Evolutionary conservation across 2,888 invertebrate genomes (phyloP).

Genomic region (Hydriomena furcata): DNA sequence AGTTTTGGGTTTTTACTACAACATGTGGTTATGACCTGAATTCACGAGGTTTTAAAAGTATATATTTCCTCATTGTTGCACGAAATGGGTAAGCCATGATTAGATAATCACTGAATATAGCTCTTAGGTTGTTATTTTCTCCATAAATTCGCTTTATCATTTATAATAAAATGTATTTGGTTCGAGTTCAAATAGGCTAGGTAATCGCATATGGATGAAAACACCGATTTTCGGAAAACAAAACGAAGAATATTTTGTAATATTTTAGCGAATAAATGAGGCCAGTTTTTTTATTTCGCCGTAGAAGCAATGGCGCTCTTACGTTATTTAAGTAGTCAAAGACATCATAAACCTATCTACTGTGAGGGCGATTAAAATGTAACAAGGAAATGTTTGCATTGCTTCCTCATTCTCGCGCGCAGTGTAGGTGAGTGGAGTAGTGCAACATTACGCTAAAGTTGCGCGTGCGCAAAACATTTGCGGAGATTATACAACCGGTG

Average conservation of each 20-base stretch:
- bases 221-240: constrained; percentile 44
- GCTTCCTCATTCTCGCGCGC: constrained; percentile 72
- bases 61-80: not conserved
- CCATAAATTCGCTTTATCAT: constrained; percentile 3
- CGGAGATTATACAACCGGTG: constrained; percentile 60
- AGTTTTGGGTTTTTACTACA: not conserved
- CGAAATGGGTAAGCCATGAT: not conserved
- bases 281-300: constrained; percentile 22
- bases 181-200: constrained; percentile 61
- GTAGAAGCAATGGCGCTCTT: constrained; percentile 12
- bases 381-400: constrained; percentile 67
- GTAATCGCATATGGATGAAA: constrained; percentile 53
- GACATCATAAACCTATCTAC: constrained; percentile 34
- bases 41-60: too few species aligned
- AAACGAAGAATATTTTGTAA: constrained; percentile 44
- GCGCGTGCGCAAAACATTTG: constrained; percentile 45
- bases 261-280: constrained; percentile 24
- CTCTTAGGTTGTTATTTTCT: constrained; percentile 1
- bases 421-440: constrained; percentile 66
- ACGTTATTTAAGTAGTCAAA: constrained; percentile 9
- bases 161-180: constrained; percentile 62
- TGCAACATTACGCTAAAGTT: constrained; percentile 52
- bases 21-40: not conserved
- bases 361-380: constrained; percentile 65
- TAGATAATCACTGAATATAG: not conserved